phyloP scores from a whole-genome alignment of 2,797 vertebrate species.

The Brachyrhaphis roseni region DNA sequence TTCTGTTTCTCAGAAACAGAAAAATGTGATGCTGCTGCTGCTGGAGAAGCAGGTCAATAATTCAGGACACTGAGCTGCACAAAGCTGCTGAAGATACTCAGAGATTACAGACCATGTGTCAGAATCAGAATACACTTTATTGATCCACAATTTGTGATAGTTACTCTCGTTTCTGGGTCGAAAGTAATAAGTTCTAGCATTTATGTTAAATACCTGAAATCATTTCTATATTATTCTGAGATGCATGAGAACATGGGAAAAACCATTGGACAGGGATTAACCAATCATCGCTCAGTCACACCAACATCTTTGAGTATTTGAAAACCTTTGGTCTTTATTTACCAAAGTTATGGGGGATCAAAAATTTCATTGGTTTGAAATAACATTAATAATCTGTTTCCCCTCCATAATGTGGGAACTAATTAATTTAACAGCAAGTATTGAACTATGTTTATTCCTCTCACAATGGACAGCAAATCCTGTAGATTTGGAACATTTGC shows the following conservation, averaged over 20 bases:
- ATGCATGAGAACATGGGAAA: too few relatives aligned
- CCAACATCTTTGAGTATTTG: neutral
- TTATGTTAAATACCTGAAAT: too few relatives aligned
- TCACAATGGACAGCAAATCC: neutral
- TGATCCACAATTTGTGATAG: too few relatives aligned
- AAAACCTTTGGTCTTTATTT: neutral
- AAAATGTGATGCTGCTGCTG: constrained; percentile 16
- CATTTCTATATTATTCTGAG: too few relatives aligned
- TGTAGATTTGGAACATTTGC: neutral
- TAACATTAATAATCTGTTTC: neutral
- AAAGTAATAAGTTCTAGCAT: too few relatives aligned
- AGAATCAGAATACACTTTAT: too few relatives aligned
- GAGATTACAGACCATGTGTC: neutral
- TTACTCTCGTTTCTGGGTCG: too few relatives aligned
- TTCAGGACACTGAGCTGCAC: constrained; percentile 49
- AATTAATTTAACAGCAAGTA: neutral
- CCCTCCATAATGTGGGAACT: neutral
- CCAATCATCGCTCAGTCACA: too few relatives aligned
- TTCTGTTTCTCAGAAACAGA: constrained; percentile 28
- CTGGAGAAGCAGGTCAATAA: constrained; percentile 55
- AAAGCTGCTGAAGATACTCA: neutral
- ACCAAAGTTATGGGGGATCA: neutral
- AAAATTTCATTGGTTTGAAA: neutral
- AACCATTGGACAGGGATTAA: too few relatives aligned
- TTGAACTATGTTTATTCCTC: neutral